These are phyloP conservation scores for Chiloscyllium punctatum DNA, from an alignment of 2,797 vertebrate genomes.

Conservation along the genomic window DNA sequence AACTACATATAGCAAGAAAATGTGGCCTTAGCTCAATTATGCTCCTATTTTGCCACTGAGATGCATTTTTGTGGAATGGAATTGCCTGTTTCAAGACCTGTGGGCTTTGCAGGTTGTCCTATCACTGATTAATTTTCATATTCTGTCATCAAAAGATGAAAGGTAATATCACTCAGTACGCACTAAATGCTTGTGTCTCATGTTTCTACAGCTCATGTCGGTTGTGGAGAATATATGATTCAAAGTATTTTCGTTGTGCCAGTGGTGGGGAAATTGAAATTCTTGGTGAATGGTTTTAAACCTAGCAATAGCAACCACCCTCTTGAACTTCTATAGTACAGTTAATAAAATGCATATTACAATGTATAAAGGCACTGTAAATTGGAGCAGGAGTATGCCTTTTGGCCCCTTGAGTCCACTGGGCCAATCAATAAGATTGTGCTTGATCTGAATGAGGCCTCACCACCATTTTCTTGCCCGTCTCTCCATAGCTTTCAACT, in stretches of 20 bases:
- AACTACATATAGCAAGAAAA: neutral
- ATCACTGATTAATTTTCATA: slow-evolving; percentile 15
- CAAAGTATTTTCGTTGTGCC: neutral
- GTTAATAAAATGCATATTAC: neutral
- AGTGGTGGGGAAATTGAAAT: neutral
- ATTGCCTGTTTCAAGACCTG: neutral
- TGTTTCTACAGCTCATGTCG: neutral
- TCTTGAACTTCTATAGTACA: neutral
- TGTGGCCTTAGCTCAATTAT: neutral
- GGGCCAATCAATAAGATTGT: no score
- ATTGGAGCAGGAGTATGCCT: no score
- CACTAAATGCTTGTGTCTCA: neutral
- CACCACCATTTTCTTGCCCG: no score
- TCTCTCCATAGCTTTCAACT: no score
- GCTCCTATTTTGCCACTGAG: neutral
- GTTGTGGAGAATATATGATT: neutral
- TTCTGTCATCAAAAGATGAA: slow-evolving; percentile 1
- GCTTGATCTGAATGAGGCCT: no score
- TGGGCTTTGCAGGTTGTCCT: neutral
- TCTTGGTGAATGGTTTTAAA: neutral
- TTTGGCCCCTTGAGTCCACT: no score
- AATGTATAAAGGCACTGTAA: no score
- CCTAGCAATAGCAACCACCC: neutral
- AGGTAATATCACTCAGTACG: slow-evolving; percentile 8
- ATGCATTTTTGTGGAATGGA: neutral